Evolutionary conservation across 2,888 invertebrate genomes (phyloP).

Genomic region (Scaptomyza reducta): DNA sequence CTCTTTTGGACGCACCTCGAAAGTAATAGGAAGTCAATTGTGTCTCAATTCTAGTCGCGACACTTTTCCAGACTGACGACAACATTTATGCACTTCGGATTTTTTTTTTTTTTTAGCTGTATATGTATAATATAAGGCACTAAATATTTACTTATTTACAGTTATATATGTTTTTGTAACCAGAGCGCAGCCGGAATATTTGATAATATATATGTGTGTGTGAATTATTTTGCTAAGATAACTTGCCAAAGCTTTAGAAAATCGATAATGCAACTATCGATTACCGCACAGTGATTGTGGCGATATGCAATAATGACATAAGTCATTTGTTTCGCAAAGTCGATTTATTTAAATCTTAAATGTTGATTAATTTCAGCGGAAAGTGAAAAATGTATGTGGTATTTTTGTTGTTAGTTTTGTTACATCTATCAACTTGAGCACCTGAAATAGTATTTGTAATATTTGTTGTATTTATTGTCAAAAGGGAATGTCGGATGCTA

Average conservation of each 20-base stretch:
- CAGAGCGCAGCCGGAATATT: conserved; percentile 42
- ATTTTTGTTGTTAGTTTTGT: not conserved
- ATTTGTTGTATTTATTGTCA: not conserved
- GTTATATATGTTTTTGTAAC: conserved; percentile 24
- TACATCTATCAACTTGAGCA: conserved; percentile 13
- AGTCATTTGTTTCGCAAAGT: not conserved
- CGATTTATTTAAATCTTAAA: not conserved
- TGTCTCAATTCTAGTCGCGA: conserved; percentile 87
- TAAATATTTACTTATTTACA: conserved; percentile 57
- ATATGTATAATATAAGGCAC: conserved; percentile 35
- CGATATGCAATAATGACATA: not conserved
- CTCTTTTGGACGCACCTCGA: conserved; percentile 85
- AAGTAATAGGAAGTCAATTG: conserved; percentile 88
- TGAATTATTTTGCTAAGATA: conserved; percentile 8
- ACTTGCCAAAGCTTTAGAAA: conserved; percentile 15
- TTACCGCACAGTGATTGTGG: not conserved
- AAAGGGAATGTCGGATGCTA: conserved; percentile 74
- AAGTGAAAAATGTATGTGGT: not conserved
- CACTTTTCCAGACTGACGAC: conserved; percentile 86
- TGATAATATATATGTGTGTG: not conserved
- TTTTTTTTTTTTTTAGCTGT: conserved; percentile 14
- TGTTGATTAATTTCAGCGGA: no score
- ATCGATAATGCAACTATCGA: conserved; percentile 42
- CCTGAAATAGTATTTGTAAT: not conserved
- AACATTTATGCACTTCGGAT: conserved; percentile 84